phyloP scores from a whole-genome alignment of 2,888 invertebrate species.

The Ennomos erosarius region DNA sequence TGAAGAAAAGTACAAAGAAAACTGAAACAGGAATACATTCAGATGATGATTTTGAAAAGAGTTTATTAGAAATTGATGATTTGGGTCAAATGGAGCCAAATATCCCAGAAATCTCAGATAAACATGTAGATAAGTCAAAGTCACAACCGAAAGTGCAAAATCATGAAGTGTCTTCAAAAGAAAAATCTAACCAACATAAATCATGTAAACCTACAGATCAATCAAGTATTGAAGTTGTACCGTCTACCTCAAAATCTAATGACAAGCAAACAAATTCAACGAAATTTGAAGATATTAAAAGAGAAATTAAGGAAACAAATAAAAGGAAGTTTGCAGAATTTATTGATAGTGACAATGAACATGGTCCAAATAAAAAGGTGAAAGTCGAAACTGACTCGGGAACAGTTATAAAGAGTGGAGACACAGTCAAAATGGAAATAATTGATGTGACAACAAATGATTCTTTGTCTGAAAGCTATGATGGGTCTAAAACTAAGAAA shows the following conservation, averaged over 20 bases:
- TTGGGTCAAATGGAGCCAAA: slow-evolving; percentile 52
- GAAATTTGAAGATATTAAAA: slow-evolving; percentile 40
- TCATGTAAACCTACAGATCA: slow-evolving; percentile 1
- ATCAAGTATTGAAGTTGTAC: background rate
- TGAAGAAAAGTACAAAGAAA: slow-evolving; percentile 71
- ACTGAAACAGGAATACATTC: slow-evolving; percentile 85
- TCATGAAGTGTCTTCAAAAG: background rate
- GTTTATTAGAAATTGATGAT: slow-evolving; percentile 87
- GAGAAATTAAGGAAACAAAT: slow-evolving; percentile 49
- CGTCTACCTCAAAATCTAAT: slow-evolving; percentile 3
- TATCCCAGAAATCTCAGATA: slow-evolving; percentile 7
- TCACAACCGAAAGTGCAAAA: background rate
- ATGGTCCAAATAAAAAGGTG: slow-evolving; percentile 12
- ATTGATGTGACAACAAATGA: slow-evolving; percentile 31
- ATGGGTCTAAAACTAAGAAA: slow-evolving; percentile 40
- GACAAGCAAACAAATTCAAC: slow-evolving; percentile 24
- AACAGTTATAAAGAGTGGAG: slow-evolving; percentile 26
- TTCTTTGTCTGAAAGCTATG: slow-evolving; percentile 40
- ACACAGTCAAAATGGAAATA: slow-evolving; percentile 21
- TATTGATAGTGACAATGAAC: slow-evolving; percentile 45
- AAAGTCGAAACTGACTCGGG: slow-evolving; percentile 26
- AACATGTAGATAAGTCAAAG: slow-evolving; percentile 6
- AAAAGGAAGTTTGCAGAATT: slow-evolving; percentile 66
- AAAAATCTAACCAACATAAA: background rate
- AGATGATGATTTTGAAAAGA: slow-evolving; percentile 89